Conservation (phyloP, 2,888 invertebrate species). For the Brenthis daphne region DNA sequence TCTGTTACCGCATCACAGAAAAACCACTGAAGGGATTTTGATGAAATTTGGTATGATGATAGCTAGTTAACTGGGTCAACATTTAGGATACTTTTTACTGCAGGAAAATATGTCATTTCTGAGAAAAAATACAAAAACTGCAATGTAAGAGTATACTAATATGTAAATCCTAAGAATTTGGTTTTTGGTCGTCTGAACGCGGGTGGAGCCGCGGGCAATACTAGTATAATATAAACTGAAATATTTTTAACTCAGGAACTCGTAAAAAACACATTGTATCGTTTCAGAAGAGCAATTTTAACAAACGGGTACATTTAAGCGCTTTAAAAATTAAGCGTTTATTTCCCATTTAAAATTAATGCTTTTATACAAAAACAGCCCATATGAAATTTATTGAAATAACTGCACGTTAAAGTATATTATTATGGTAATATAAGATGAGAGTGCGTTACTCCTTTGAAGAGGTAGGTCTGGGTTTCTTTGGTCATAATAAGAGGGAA, state of each 20-base stretch:
- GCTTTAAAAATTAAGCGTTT: slow-evolving; percentile 37
- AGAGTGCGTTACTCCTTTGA: not conserved
- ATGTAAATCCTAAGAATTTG: no score
- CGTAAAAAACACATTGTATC: slow-evolving; percentile 31
- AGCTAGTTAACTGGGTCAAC: no score
- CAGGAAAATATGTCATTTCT: no score
- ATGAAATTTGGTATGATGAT: no score
- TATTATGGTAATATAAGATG: slow-evolving; percentile 1
- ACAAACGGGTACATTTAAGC: slow-evolving; percentile 35
- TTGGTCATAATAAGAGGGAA: not conserved
- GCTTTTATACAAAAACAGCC: slow-evolving; percentile 23
- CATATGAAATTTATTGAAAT: slow-evolving; percentile 7
- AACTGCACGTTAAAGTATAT: slow-evolving; percentile 8
- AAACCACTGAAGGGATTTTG: no score
- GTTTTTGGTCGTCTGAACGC: no score
- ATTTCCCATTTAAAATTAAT: slow-evolving; percentile 35
- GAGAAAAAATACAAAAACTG: no score
- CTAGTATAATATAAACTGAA: slow-evolving; percentile 1
- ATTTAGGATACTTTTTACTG: no score
- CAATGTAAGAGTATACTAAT: no score
- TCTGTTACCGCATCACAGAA: no score
- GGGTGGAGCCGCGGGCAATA: no score
- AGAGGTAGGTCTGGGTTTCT: slow-evolving; percentile 4
- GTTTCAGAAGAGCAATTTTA: slow-evolving; percentile 37
- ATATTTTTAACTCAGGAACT: slow-evolving; percentile 26